Conservation (phyloP, 2,113 vertebrate species). For the Dolichotis patagonum region DNA sequence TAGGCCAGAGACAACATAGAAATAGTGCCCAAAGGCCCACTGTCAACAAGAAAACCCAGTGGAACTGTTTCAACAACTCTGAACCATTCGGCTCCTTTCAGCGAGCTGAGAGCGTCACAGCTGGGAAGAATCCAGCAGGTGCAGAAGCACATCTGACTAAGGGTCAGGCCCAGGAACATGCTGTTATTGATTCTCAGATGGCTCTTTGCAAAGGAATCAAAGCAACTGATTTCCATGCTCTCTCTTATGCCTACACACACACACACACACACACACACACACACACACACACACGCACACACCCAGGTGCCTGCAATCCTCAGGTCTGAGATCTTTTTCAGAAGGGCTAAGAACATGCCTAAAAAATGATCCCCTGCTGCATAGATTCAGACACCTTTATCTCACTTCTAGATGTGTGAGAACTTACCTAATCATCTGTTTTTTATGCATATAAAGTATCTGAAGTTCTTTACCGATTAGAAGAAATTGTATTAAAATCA, state of each 20-base stretch:
- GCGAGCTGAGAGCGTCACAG: not conserved
- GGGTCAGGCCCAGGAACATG: slow-evolving; percentile 71
- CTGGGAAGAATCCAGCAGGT: slow-evolving; percentile 54
- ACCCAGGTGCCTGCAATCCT: not conserved
- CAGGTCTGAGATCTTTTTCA: not conserved
- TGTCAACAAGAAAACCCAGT: not conserved
- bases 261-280: not conserved
- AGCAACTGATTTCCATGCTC: slow-evolving; percentile 52
- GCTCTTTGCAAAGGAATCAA: slow-evolving; percentile 65
- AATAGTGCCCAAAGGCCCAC: not conserved
- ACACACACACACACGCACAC: not conserved
- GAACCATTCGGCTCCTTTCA: not conserved
- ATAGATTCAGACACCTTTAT: not conserved
- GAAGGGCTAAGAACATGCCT: not conserved
- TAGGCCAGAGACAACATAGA: not conserved
- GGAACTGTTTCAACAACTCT: not conserved
- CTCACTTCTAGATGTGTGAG: not conserved
- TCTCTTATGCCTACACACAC: not conserved
- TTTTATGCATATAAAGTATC: not conserved
- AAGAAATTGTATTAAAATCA: not conserved
- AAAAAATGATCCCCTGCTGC: not conserved
- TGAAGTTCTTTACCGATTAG: not conserved
- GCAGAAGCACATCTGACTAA: slow-evolving; percentile 65
- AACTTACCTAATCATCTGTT: not conserved
- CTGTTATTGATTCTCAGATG: slow-evolving; percentile 76